A percentile compares a stretch with the other conserved stretches of the same genome.
Evolutionary conservation across 2,797 vertebrate genomes (phyloP).

Genomic region (Gobionotothen gibberifrons): DNA sequence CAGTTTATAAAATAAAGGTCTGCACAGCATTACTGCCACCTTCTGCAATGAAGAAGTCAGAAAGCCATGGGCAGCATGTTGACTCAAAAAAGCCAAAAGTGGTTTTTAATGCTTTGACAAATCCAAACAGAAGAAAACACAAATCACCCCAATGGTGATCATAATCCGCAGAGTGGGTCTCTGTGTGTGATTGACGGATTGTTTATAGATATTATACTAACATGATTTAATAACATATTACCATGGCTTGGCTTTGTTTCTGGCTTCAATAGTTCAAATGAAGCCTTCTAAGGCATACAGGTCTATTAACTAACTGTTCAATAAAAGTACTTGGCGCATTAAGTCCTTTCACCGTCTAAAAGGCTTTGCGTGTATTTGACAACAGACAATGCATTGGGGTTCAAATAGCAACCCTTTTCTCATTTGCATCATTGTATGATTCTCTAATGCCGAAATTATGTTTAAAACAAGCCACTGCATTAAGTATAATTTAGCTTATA

Average conservation of each 20-base stretch:
- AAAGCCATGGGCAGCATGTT: conserved; percentile 17
- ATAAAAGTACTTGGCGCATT: conserved; percentile 29
- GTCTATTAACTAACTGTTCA: conserved; percentile 28
- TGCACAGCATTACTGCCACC: conserved; percentile 54
- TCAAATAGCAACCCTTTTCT: conserved; percentile 43
- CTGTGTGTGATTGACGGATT: conserved; percentile 29
- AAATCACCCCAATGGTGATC: conserved; percentile 2
- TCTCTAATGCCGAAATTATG: conserved; percentile 42
- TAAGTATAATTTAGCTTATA: conserved; percentile 43
- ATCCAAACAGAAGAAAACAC: conserved; percentile 34
- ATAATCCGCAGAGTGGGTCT: conserved; percentile 27
- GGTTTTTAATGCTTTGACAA: conserved; percentile 35
- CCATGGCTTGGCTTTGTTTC: conserved; percentile 34
- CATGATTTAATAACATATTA: conserved; percentile 30
- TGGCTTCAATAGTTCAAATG: conserved; percentile 36
- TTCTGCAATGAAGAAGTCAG: conserved; percentile 43
- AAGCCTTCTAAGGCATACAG: conserved; percentile 11
- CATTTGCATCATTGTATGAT: conserved; percentile 43
- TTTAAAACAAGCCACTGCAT: conserved; percentile 48
- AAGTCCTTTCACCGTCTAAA: conserved; percentile 33
- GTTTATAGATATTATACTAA: conserved; percentile 39
- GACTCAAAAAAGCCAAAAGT: conserved; percentile 17
- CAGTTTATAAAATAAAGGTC: conserved; percentile 21
- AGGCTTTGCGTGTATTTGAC: conserved; percentile 36
- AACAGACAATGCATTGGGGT: conserved; percentile 9